These are phyloP conservation scores for Noturus placidus DNA, from an alignment of 2,113 vertebrate genomes.

Conservation along the genomic window DNA sequence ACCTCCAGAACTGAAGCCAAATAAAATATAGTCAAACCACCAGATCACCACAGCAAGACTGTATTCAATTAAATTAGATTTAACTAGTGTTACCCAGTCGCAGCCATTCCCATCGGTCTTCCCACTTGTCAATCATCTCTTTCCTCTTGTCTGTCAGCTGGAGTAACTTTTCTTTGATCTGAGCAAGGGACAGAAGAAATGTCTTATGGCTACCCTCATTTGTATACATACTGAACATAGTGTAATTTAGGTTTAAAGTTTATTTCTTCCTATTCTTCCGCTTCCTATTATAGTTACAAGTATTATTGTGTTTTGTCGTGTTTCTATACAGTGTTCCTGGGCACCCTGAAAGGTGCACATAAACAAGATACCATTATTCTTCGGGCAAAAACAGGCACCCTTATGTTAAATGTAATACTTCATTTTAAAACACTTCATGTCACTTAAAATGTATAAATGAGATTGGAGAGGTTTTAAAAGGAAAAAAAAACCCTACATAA, in stretches of 20 bases:
- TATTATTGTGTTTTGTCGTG: too few species aligned
- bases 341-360: not conserved
- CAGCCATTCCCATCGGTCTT: conserved; percentile 97
- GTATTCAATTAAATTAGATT: not conserved
- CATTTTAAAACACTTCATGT: not conserved
- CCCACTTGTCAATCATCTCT: conserved; percentile 99
- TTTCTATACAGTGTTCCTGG: not conserved
- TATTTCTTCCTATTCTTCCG: not conserved
- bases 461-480: not conserved
- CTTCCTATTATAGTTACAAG: not conserved
- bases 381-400: not conserved
- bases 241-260: not conserved
- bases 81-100: conserved; percentile 82
- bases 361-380: not conserved
- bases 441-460: not conserved
- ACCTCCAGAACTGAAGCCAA: conserved; percentile 86
- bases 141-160: conserved; percentile 97
- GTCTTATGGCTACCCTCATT: not conserved
- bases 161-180: conserved; percentile 95
- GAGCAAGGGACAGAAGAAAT: conserved; percentile 4
- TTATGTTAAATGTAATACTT: too few species aligned
- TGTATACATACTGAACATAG: not conserved
- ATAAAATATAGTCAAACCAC: not conserved
- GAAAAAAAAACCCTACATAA: not conserved
- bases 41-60: not conserved